Conservation (phyloP, 2,113 vertebrate genomes). For the Peucedramus taeniatus region DNA sequence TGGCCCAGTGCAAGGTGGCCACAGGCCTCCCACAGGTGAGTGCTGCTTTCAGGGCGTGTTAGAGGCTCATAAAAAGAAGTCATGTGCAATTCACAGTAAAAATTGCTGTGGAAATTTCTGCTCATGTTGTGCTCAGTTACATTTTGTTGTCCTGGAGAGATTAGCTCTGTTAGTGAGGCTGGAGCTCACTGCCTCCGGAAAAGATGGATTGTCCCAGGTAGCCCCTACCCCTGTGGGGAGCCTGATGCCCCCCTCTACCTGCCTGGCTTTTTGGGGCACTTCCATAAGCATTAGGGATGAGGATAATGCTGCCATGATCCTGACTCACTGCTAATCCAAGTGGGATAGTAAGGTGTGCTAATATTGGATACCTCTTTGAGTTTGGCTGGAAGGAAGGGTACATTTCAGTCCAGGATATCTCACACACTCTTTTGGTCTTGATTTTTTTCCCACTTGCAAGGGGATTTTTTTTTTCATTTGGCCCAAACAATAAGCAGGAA, state of each 20-base stretch:
- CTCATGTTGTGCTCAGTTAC: background rate
- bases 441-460: background rate
- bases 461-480: background rate
- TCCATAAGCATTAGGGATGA: background rate
- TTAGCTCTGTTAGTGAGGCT: background rate
- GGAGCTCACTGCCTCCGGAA: background rate
- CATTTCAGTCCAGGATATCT: background rate
- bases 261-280: background rate
- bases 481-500: background rate
- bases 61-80: background rate
- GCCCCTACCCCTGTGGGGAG: background rate
- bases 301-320: background rate
- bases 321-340: background rate
- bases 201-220: background rate
- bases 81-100: fast-evolving
- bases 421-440: background rate
- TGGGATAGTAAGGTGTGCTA: background rate
- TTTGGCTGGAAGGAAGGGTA: background rate
- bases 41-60: background rate
- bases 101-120: background rate
- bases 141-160: background rate
- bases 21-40: background rate
- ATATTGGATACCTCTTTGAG: background rate
- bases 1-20: background rate
- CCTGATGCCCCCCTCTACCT: background rate